phyloP scores from a whole-genome alignment of 2,797 vertebrate genomes.

The Knipowitschia caucasica region DNA sequence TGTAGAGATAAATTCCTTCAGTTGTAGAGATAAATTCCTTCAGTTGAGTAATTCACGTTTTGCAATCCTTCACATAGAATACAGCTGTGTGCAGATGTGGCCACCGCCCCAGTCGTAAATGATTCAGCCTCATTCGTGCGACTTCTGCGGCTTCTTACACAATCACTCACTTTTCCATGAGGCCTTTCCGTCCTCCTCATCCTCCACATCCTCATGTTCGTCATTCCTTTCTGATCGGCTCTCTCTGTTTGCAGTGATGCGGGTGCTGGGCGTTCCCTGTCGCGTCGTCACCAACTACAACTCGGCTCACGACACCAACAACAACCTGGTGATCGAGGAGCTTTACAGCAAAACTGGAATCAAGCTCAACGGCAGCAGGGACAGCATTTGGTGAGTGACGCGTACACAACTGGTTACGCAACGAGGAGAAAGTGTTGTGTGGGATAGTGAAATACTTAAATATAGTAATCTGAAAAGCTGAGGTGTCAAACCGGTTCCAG shows the following conservation, averaged over 20 bases:
- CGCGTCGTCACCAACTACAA: slow-evolving; percentile 85
- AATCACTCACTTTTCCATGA: slow-evolving; percentile 1
- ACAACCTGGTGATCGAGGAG: slow-evolving; percentile 84
- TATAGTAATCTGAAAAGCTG: too few relatives aligned
- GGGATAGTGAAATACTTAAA: not conserved
- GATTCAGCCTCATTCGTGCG: not conserved
- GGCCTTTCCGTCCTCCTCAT: too few relatives aligned
- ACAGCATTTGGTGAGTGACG: slow-evolving; percentile 84
- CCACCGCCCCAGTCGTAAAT: not conserved
- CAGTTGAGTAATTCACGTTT: too few relatives aligned
- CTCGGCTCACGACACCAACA: slow-evolving; percentile 86
- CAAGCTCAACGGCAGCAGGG: slow-evolving; percentile 70
- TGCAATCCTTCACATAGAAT: not conserved
- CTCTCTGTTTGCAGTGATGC: slow-evolving; percentile 74
- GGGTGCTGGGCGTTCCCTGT: slow-evolving; percentile 83
- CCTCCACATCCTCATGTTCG: not conserved
- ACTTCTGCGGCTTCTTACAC: not conserved
- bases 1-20: too few relatives aligned
- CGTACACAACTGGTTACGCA: not conserved
- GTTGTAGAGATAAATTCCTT: too few relatives aligned
- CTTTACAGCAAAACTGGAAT: slow-evolving; percentile 76
- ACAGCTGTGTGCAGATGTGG: not conserved
- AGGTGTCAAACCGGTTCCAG: too few relatives aligned
- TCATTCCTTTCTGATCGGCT: not conserved
- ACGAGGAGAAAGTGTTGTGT: not conserved